Percentiles rank a stretch among this genome's conserved stretches.
Evolutionary conservation across 1,140 invertebrate genomes (phyloP).

Genomic region (Trachymyrmex cornetzi): DNA sequence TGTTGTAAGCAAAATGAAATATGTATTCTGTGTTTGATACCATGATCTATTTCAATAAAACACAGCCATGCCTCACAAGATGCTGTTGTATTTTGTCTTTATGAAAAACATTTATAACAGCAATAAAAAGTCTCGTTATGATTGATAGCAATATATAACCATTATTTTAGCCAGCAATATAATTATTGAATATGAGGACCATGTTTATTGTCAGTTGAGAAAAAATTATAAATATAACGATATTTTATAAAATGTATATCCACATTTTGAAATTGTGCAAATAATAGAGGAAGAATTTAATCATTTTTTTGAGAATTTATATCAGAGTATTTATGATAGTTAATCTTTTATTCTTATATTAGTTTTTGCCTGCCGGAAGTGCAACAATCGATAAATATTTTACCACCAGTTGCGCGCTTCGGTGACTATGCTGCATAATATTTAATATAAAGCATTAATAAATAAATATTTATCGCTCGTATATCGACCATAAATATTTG

Average conservation of each 20-base stretch:
- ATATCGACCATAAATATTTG: not conserved
- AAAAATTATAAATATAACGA: not conserved
- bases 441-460: slow-evolving; percentile 36
- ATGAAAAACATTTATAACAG: slow-evolving; percentile 47
- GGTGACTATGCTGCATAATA: not conserved
- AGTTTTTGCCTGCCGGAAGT: not conserved
- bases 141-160: slow-evolving; percentile 46
- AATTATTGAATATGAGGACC: slow-evolving; percentile 12
- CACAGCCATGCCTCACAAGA: slow-evolving; percentile 29
- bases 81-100: slow-evolving; percentile 23
- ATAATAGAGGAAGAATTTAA: not conserved
- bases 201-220: slow-evolving; percentile 29
- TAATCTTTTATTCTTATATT: slow-evolving; percentile 7
- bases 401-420: slow-evolving; percentile 19
- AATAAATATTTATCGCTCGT: slow-evolving; percentile 8
- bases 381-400: slow-evolving; percentile 38
- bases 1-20: not conserved
- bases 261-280: not conserved
- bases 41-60: slow-evolving; percentile 35
- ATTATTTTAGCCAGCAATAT: slow-evolving; percentile 11
- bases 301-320: not conserved
- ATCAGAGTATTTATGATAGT: not conserved
- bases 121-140: slow-evolving; percentile 33
- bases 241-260: not conserved
- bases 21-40: not conserved